Evolutionary conservation across 2,113 vertebrate species (phyloP).

Genomic region (Labrus mixtus): DNA sequence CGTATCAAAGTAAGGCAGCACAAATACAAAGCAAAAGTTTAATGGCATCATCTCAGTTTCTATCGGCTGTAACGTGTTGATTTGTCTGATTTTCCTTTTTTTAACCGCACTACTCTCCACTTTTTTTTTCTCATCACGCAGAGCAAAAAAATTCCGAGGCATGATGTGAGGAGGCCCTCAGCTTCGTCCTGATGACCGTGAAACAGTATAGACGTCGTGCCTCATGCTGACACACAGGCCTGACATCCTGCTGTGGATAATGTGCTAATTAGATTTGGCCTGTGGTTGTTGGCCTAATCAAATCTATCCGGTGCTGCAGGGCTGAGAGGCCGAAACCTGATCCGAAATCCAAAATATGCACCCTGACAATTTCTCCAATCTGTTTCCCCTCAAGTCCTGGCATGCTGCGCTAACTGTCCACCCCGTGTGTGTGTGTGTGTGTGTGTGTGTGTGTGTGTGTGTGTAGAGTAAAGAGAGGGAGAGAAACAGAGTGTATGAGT

Average conservation of each 20-base stretch:
- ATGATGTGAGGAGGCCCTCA: slow-evolving; percentile 9
- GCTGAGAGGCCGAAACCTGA: slow-evolving; percentile 66
- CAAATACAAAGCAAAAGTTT: not conserved
- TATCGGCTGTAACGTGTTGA: not conserved
- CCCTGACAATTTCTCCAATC: slow-evolving; percentile 55
- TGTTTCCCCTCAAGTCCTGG: slow-evolving; percentile 69
- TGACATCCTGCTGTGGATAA: slow-evolving; percentile 72
- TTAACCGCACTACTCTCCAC: not conserved
- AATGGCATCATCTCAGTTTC: not conserved
- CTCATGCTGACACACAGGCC: slow-evolving; percentile 57
- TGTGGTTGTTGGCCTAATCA: slow-evolving; percentile 69
- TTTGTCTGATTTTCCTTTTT: slow-evolving; percentile 13
- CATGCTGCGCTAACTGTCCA: slow-evolving; percentile 37
- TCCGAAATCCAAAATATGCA: slow-evolving; percentile 65
- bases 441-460: slow-evolving; percentile 10
- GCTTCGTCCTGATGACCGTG: slow-evolving; percentile 35
- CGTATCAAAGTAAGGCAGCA: too few species aligned
- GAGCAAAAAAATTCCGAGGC: slow-evolving; percentile 24
- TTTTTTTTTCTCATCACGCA: slow-evolving; percentile 10
- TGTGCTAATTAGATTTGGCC: slow-evolving; percentile 77
- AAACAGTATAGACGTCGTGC: slow-evolving; percentile 28
- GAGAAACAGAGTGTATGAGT: not conserved
- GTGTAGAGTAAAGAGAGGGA: not conserved
- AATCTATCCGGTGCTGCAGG: slow-evolving; percentile 71
- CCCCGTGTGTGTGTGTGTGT: slow-evolving; percentile 24